These are phyloP conservation scores for Temnothorax nylanderi DNA, from an alignment of 1,140 invertebrate species.

Conservation along the genomic window DNA sequence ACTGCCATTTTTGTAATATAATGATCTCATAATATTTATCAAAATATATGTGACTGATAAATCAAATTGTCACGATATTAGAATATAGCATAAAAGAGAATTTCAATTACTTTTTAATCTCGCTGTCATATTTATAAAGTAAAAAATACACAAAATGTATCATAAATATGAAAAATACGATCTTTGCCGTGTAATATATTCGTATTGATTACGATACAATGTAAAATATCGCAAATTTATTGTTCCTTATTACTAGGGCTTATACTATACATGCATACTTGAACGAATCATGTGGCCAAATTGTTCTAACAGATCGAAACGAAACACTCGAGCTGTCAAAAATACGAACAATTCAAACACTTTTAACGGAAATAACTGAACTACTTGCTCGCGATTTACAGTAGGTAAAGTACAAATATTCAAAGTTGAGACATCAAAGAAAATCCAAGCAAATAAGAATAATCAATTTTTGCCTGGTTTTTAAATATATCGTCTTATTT, in stretches of 20 bases:
- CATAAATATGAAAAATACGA: not conserved
- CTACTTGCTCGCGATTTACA: not conserved
- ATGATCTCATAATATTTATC: slow-evolving; percentile 41
- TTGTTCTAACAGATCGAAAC: not conserved
- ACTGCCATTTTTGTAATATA: slow-evolving; percentile 32
- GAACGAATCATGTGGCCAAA: slow-evolving; percentile 8
- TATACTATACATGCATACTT: not conserved
- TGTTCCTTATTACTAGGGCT: not conserved
- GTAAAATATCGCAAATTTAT: slow-evolving; percentile 10
- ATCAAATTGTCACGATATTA: slow-evolving; percentile 3
- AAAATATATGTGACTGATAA: slow-evolving; percentile 14
- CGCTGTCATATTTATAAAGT: not conserved
- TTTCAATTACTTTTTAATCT: slow-evolving; percentile 7
- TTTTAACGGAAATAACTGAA: not conserved
- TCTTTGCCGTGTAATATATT: not conserved
- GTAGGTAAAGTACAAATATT: not conserved
- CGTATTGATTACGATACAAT: not conserved
- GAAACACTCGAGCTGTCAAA: not conserved
- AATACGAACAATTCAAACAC: not conserved
- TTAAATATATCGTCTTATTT: not conserved
- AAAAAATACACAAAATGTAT: not conserved
- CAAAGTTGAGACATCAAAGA: not conserved
- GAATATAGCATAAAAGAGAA: not conserved
- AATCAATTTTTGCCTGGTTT: not conserved
- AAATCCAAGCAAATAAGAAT: not conserved